These are phyloP conservation scores for zebrafish (Danio rerio) DNA, from an alignment of 2,113 vertebrate genomes.

Conservation along the genomic window GRCz12tu NC_133180.1:76765501-76766000, in stretches of 20 bases:
- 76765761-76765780: neutral
- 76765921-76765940: too few relatives aligned
- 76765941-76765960: too few relatives aligned
- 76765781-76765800: too few relatives aligned
- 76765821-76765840: too few relatives aligned
- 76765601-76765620: constrained; percentile 47
- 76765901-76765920: too few relatives aligned
- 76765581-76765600: constrained; percentile 25
- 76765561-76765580: neutral
- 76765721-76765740: neutral
- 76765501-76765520: constrained; percentile 2
- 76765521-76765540: constrained; percentile 5
- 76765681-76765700: neutral
- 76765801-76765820: too few relatives aligned
- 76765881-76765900: too few relatives aligned
- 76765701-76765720: constrained; percentile 24
- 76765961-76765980: too few relatives aligned
- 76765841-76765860: too few relatives aligned
- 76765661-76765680: constrained; percentile 18
- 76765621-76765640: constrained; percentile 54
- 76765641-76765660: constrained; percentile 56
- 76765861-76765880: too few relatives aligned
- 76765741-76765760: neutral
- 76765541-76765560: constrained; percentile 27
- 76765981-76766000: too few relatives aligned